Evolutionary conservation across 2,888 invertebrate genomes (phyloP).

Genomic region (Flexamia atlantica): DNA sequence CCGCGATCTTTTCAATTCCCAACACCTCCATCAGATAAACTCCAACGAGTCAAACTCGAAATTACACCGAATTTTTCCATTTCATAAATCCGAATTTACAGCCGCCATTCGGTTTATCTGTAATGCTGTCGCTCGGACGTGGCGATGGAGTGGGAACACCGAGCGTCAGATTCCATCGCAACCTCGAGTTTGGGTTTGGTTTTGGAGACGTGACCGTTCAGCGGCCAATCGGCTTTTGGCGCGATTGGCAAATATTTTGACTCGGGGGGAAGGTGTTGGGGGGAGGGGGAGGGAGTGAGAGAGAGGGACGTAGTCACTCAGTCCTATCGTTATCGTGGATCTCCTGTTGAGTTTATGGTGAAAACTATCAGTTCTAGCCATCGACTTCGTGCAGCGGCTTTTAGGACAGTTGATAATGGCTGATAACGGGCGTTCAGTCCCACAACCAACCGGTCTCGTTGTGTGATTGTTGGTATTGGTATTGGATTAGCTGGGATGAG

Average conservation of each 20-base stretch:
- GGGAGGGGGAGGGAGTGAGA: slow-evolving; percentile 27
- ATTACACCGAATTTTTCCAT: not conserved
- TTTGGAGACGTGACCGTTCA: slow-evolving; percentile 31
- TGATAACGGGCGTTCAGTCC: slow-evolving; percentile 58
- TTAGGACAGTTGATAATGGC: slow-evolving; percentile 63
- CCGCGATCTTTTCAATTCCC: no score
- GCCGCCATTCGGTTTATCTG: not conserved
- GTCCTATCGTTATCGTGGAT: slow-evolving; percentile 64
- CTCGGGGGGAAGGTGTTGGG: slow-evolving; percentile 40
- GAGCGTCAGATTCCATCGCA: not conserved
- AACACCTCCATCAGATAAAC: no score
- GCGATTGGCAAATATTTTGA: slow-evolving; percentile 63
- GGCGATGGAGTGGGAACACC: not conserved
- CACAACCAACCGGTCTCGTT: not conserved
- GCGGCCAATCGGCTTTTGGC: slow-evolving; percentile 46
- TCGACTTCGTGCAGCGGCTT: slow-evolving; percentile 63
- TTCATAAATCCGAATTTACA: slow-evolving; percentile 26
- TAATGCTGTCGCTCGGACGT: not conserved
- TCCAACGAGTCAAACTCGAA: not conserved
- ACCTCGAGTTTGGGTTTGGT: not conserved
- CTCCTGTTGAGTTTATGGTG: slow-evolving; percentile 64
- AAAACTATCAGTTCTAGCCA: slow-evolving; percentile 61
- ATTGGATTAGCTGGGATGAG: no score
- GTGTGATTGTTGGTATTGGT: not conserved
- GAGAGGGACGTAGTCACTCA: slow-evolving; percentile 48